Conservation (phyloP, 1,140 invertebrate genomes). For the Druon quercuslanigerum region DNA sequence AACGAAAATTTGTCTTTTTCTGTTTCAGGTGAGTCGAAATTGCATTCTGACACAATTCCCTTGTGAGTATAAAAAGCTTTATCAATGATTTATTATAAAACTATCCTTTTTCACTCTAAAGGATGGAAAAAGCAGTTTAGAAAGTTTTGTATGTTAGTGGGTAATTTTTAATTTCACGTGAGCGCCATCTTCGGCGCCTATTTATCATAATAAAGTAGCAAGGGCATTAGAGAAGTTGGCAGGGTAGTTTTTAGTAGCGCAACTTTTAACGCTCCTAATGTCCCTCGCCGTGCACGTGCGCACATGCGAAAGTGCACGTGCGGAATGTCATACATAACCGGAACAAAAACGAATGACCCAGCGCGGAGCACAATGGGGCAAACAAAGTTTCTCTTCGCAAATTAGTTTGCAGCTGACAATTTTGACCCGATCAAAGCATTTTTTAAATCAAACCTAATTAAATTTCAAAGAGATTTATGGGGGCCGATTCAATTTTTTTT, state of each 20-base stretch:
- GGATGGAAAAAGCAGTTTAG: not conserved
- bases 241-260: constrained; percentile 9
- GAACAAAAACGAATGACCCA: not conserved
- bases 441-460: no score
- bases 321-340: not conserved
- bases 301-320: not conserved
- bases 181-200: not conserved
- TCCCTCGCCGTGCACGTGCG: not conserved
- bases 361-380: no score
- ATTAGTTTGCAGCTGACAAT: no score
- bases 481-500: no score
- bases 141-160: not conserved
- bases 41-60: no score
- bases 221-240: constrained; percentile 22
- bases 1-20: no score
- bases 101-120: not conserved
- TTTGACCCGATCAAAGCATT: no score
- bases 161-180: constrained; percentile 6
- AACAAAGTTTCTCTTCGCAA: no score
- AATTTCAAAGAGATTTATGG: no score
- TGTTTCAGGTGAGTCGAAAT: no score
- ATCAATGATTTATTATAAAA: no score
- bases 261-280: constrained; percentile 20
- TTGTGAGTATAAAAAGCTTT: no score
- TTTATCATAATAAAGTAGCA: constrained; percentile 29